A percentile compares a stretch with the other conserved stretches of the same genome.
Evolutionary conservation across 2,113 vertebrate species (phyloP).

Genomic region (Microtus montanus): DNA sequence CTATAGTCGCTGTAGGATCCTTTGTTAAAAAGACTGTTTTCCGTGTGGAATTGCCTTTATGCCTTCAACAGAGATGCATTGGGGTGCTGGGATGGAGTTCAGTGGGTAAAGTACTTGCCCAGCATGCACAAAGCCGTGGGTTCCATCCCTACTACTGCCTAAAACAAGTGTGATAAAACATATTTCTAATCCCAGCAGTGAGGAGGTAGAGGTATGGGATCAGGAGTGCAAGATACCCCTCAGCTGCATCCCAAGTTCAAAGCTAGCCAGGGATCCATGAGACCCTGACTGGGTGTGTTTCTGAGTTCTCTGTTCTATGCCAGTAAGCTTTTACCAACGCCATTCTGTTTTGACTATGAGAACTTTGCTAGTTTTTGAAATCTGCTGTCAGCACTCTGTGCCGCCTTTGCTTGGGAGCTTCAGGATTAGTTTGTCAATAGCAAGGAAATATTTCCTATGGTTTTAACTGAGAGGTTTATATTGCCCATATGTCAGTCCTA

Average conservation of each 20-base stretch:
- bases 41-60: not conserved
- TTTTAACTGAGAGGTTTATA: not conserved
- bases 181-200: not conserved
- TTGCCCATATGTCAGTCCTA: not conserved
- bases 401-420: not conserved
- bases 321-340: not conserved
- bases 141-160: not conserved
- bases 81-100: not conserved
- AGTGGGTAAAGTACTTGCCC: no score
- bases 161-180: not conserved
- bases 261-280: not conserved
- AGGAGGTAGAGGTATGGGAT: not conserved
- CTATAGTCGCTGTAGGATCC: not conserved
- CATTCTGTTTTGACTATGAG: not conserved
- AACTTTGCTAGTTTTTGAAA: not conserved
- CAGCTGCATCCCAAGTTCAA: not conserved
- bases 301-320: not conserved
- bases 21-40: slow-evolving; percentile 8
- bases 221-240: not conserved
- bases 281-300: not conserved
- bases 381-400: not conserved
- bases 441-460: slow-evolving; percentile 9
- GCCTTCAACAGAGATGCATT: not conserved
- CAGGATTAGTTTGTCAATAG: not conserved
- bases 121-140: not conserved